Evolutionary conservation across 2,113 vertebrate species (phyloP).

Genomic region (Rhinoderma darwinii): DNA sequence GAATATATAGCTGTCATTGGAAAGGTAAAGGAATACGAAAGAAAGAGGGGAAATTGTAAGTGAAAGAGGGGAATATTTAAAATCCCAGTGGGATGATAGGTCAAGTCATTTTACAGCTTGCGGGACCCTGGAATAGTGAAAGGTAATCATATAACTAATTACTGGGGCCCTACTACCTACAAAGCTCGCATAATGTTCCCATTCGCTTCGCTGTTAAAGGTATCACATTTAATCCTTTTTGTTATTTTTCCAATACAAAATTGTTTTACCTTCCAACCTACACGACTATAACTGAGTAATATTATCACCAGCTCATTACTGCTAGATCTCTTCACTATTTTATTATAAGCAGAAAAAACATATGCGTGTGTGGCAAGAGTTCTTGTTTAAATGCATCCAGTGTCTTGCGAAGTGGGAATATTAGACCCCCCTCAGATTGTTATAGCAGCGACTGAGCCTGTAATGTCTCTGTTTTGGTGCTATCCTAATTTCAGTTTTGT

Average conservation of each 20-base stretch:
- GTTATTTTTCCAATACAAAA: slow-evolving; percentile 40
- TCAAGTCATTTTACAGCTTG: slow-evolving; percentile 33
- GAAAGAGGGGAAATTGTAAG: slow-evolving; percentile 13
- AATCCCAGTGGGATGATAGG: not conserved
- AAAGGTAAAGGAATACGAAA: not conserved
- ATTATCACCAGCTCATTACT: slow-evolving; percentile 38
- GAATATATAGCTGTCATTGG: not conserved
- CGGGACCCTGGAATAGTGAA: not conserved
- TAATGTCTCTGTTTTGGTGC: slow-evolving; percentile 49
- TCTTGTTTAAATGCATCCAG: slow-evolving; percentile 34
- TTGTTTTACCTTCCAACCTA: slow-evolving; percentile 42
- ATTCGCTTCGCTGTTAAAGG: slow-evolving; percentile 3
- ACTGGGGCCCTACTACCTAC: slow-evolving; percentile 11
- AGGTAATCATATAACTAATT: slow-evolving; percentile 18
- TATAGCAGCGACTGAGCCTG: slow-evolving; percentile 47
- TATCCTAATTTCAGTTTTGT: slow-evolving; percentile 30
- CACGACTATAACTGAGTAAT: slow-evolving; percentile 13
- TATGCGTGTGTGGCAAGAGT: slow-evolving; percentile 36
- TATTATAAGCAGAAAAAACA: slow-evolving; percentile 39
- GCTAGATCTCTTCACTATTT: slow-evolving; percentile 1
- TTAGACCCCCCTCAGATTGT: slow-evolving; percentile 47
- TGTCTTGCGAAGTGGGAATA: slow-evolving; percentile 42
- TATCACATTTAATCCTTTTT: slow-evolving; percentile 34
- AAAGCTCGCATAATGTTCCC: slow-evolving; percentile 4
- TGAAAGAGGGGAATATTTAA: slow-evolving; percentile 9